Percentiles rank a stretch among this genome's conserved stretches.
Conservation (phyloP, 2,113 vertebrate species). For the Hystrix brachyura region DNA sequence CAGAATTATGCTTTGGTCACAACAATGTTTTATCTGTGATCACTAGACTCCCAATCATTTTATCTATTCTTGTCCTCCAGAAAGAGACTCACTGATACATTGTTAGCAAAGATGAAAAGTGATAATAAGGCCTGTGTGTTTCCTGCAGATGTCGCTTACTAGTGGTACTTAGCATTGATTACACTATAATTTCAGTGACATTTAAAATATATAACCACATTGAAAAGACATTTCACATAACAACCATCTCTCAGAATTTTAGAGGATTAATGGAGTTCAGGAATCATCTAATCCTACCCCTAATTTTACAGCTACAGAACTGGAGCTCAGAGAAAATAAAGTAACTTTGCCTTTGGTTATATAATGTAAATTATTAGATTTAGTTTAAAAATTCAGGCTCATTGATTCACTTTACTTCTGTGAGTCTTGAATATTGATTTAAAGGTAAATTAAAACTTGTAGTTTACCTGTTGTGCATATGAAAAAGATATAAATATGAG, state of each 20-base stretch:
- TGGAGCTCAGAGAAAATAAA: neutral
- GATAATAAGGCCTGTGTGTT: neutral
- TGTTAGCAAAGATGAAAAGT: conserved; percentile 38
- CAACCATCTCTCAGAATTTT: conserved; percentile 25
- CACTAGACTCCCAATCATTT: neutral
- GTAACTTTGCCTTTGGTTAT: neutral
- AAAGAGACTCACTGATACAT: neutral
- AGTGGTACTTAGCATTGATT: conserved; percentile 7
- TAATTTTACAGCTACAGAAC: conserved; percentile 15
- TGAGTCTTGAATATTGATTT: neutral
- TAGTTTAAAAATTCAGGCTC: neutral
- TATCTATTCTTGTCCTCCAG: neutral
- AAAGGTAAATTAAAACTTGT: neutral
- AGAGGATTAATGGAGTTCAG: neutral
- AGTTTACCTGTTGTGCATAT: neutral
- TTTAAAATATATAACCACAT: conserved; percentile 42
- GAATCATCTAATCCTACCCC: neutral
- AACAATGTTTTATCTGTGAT: neutral
- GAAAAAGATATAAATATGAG: neutral
- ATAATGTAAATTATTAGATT: neutral
- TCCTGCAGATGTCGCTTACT: neutral
- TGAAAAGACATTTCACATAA: conserved; percentile 29
- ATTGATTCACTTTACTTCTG: neutral
- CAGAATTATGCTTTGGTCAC: neutral
- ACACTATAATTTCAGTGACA: conserved; percentile 46